These are phyloP conservation scores for Chelon labrosus DNA, from an alignment of 2,797 vertebrate genomes.

Conservation along the genomic window DNA sequence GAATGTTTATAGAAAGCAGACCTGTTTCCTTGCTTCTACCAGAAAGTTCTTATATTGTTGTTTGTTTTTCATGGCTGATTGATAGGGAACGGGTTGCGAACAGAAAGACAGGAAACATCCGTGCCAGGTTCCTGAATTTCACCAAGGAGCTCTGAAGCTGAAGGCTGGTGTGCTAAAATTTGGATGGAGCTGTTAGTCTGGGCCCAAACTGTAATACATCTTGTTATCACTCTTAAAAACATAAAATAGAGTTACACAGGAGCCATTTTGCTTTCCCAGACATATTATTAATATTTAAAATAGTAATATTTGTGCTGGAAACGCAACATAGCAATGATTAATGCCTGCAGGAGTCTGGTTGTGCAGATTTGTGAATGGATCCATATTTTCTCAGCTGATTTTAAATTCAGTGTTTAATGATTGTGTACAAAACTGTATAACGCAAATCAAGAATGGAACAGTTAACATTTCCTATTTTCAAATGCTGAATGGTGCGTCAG, in stretches of 20 bases:
- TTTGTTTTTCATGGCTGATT: conserved; percentile 80
- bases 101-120: conserved; percentile 75
- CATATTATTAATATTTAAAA: conserved; percentile 43
- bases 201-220: not conserved
- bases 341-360: conserved; percentile 24
- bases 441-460: conserved; percentile 3
- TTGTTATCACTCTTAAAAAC: not conserved
- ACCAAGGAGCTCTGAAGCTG: conserved; percentile 5
- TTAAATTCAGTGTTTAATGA: conserved; percentile 1
- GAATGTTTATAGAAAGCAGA: conserved; percentile 83
- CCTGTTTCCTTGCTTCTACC: conserved; percentile 72
- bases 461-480: not conserved
- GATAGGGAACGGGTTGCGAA: conserved; percentile 69
- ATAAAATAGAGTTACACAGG: not conserved
- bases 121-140: conserved; percentile 51
- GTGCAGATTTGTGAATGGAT: conserved; percentile 24
- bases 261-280: conserved; percentile 21
- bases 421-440: not conserved
- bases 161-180: conserved; percentile 15
- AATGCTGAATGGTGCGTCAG: not conserved
- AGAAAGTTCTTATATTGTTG: conserved; percentile 72
- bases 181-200: conserved; percentile 24
- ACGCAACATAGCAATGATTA: conserved; percentile 31
- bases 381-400: not conserved
- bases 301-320: conserved; percentile 47